Percentiles rank a stretch among this genome's conserved stretches.
Conservation (phyloP, 2,113 vertebrate species). For the Solenodon paradoxus region DNA sequence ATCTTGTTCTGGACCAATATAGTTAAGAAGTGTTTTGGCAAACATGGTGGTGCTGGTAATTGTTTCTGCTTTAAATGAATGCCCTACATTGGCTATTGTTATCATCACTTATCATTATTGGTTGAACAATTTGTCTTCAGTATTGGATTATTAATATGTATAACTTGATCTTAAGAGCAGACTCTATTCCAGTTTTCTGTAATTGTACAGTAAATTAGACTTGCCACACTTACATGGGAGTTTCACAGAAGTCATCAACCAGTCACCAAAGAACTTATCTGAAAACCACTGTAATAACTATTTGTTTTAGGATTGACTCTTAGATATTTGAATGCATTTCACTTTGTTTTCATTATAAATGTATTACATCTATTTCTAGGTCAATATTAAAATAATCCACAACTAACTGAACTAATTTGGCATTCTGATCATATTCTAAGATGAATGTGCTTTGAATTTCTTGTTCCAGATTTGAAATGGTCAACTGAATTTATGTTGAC, state of each 20-base stretch:
- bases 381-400: constrained; percentile 62
- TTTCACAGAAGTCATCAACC: constrained; percentile 64
- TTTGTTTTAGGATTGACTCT: constrained; percentile 72
- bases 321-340: constrained; percentile 57
- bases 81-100: neutral
- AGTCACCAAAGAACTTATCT: constrained; percentile 55
- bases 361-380: constrained; percentile 55
- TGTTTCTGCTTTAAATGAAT: constrained; percentile 24
- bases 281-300: constrained; percentile 56
- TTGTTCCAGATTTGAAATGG: constrained; percentile 38
- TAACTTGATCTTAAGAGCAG: constrained; percentile 26
- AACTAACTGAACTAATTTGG: constrained; percentile 39
- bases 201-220: constrained; percentile 49
- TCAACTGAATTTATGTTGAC: constrained; percentile 29
- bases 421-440: neutral
- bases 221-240: constrained; percentile 15
- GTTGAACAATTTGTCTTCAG: too few species aligned
- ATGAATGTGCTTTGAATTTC: constrained; percentile 5
- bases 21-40: neutral
- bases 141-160: constrained; percentile 24
- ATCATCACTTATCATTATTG: neutral
- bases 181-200: constrained; percentile 29
- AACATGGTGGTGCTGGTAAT: neutral
- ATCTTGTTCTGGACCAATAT: neutral
- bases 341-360: constrained; percentile 71